Base-by-base conservation (phyloP, 2,888 invertebrate genomes). In the Odontocerum albicorne region DNA sequence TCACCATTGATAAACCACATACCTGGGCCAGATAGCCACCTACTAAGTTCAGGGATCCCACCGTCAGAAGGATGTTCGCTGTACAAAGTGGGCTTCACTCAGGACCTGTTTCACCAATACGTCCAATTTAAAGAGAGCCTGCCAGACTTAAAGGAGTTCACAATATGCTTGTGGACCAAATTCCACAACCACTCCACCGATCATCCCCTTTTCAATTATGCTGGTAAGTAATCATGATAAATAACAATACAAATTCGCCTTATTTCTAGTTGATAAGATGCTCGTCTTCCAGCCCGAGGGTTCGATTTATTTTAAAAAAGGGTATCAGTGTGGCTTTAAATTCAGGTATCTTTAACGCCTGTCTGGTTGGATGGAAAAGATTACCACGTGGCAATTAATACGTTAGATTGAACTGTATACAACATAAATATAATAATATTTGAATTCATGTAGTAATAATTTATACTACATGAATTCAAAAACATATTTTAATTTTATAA, bases 141-240 rank as follows among this genome's bases (percentile, higher is more conserved):
- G 27, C 90, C 90, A 0, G 86, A 89, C 66, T 66, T 92, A 63
- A 88, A 89, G 64, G 91, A 92, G 69, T 91, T 91, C 68, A 91
- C 91, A 0, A 75, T 92, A 7, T 92, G 92, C 67, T 82, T 85
- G 72, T 92, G 92, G 92, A 84, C 82, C 64, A 88, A 90, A 65
- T 91, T 90, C 66, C 83, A 84, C 64, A 92, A 91, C 66, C 91
- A 92, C 67, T 84, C 85, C 17, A 87, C 85, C 55, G 90, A 92
- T 67, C 92, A 92, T 74, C 89, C 90, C 0, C 69, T 92, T 49
- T 87, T 92, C 67, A 90, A 91, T 12, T 92, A 92, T 68, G 82
- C 90, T 65, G 85, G 92, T 92, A 69, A 84, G 79, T 75, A 12
- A 12, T 17, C 20, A 27, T 2, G 4, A 43, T 22, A 17, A 4